phyloP scores from a whole-genome alignment of 2,888 invertebrate genomes.

The Eupithecia subumbrata region DNA sequence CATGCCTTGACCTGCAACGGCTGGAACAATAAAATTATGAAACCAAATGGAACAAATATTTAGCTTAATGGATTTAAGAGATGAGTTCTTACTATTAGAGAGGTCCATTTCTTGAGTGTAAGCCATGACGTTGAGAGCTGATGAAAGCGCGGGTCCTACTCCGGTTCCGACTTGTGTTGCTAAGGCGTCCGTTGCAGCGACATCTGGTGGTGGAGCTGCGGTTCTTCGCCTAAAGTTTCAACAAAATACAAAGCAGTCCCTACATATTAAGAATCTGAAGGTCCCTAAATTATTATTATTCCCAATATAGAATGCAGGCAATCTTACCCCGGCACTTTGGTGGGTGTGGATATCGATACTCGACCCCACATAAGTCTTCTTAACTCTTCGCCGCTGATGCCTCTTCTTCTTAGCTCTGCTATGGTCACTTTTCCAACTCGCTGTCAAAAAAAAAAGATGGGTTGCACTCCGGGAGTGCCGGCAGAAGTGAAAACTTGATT shows the following conservation, averaged over 20 bases:
- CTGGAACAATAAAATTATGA: not conserved
- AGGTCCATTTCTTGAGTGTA: conserved; percentile 89
- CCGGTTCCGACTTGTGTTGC: conserved; percentile 74
- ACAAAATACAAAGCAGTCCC: not conserved
- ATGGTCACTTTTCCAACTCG: conserved; percentile 95
- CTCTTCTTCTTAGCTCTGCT: conserved; percentile 90
- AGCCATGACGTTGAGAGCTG: conserved; percentile 92
- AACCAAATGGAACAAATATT: not conserved
- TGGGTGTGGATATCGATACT: conserved; percentile 93
- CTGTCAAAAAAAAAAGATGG: conserved; percentile 81
- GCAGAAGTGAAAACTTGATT: too few species aligned
- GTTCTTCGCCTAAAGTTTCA: conserved; percentile 50
- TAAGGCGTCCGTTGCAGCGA: conserved; percentile 56
- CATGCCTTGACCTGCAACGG: conserved; percentile 20
- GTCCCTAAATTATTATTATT: not conserved
- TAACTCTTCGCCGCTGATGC: conserved; percentile 94
- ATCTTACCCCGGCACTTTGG: conserved; percentile 83
- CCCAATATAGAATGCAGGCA: not conserved
- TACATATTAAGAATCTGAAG: not conserved
- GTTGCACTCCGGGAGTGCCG: too few species aligned
- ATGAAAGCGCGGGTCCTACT: conserved; percentile 85
- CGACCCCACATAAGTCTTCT: conserved; percentile 95
- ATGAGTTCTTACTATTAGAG: conserved; percentile 48
- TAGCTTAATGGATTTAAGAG: not conserved
- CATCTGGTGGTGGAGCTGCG: conserved; percentile 71